These are phyloP conservation scores for Branchinecta lynchi DNA, from an alignment of 1,140 invertebrate genomes.

Conservation along the genomic window DNA sequence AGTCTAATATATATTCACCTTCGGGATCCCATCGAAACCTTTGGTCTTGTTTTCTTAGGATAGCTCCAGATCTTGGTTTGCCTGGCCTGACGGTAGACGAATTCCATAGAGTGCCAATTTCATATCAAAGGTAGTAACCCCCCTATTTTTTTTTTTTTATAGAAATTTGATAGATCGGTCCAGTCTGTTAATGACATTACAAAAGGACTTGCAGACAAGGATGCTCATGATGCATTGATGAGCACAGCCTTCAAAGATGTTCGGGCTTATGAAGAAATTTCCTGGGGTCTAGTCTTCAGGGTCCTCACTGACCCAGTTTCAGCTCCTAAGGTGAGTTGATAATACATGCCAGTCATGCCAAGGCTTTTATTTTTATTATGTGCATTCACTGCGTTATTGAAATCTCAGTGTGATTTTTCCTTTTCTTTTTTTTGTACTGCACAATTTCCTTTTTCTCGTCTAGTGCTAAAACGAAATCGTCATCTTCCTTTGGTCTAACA, in stretches of 20 bases:
- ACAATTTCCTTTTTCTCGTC: too few species aligned
- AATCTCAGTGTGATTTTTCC: too few species aligned
- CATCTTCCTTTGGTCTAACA: too few species aligned
- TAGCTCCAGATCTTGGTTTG: neutral
- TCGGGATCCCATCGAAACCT: neutral
- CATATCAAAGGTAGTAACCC: neutral
- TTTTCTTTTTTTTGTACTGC: too few species aligned
- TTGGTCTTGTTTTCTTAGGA: neutral
- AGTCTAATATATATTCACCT: neutral
- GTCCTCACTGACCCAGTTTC: constrained; percentile 74
- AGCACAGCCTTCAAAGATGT: constrained; percentile 72
- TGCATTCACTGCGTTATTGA: too few species aligned
- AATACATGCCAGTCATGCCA: too few species aligned
- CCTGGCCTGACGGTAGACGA: neutral
- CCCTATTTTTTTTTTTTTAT: constrained; percentile 33
- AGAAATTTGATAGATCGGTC: constrained; percentile 79
- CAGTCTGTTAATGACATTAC: constrained; percentile 54
- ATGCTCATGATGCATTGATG: constrained; percentile 76
- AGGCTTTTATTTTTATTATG: too few species aligned
- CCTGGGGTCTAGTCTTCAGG: constrained; percentile 67
- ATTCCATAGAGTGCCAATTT: neutral
- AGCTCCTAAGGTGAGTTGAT: constrained; percentile 46
- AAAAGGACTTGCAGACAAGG: constrained; percentile 72
- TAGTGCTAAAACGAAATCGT: too few species aligned
- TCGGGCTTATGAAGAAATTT: constrained; percentile 74